Evolutionary conservation across 2,888 invertebrate species (phyloP), one percentile per base, ranked within the genome.

Genomic region (Lasioglossum figueresi): DNA sequence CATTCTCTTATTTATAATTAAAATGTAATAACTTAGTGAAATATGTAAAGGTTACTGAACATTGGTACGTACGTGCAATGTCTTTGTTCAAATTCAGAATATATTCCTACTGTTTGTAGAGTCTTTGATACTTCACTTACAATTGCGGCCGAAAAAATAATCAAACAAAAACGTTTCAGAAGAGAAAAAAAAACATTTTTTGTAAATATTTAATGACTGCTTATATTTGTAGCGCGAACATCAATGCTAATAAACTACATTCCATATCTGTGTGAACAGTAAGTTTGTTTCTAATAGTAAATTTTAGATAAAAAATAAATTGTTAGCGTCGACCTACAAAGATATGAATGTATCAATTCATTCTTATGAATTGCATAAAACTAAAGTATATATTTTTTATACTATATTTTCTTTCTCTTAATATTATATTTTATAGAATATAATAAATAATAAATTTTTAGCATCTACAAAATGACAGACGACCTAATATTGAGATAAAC

Each of bases 51-150:
- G 19, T 70, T 78, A 71, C 48, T 78, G 78, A 78, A 78, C 78
- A 79, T 79, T 79, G 79, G 73, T 79, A 79, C 56, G 34, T 79
- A 79, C 37, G 43, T 73, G 73, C 74, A 63, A 74, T 73, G 34
- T 43, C 34, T 73, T 27, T 73, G 59, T n/a, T 73, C 63, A 34
- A 31, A 45, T 52, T 78, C 37, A 31, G 12, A 77, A 52, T 70
- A 14, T 31, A 40, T 37, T 40, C 23, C 63, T 43, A 45, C 43
- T 59, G 34, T 63, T 63, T n/a, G 16, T 45, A 73, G 16, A 56
- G 27, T 79, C 16, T 52, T 59, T 45, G 34, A 79, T 48, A 79
- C 66, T 63, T 75, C 48, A 16, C 37, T 12, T 48, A 43, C 23
- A 43, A 79, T 27, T 16, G 37, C 4, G 59, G 48, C 45, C 12